Conservation (phyloP, 2,797 vertebrate species). For the Sandelia bainsii region DNA sequence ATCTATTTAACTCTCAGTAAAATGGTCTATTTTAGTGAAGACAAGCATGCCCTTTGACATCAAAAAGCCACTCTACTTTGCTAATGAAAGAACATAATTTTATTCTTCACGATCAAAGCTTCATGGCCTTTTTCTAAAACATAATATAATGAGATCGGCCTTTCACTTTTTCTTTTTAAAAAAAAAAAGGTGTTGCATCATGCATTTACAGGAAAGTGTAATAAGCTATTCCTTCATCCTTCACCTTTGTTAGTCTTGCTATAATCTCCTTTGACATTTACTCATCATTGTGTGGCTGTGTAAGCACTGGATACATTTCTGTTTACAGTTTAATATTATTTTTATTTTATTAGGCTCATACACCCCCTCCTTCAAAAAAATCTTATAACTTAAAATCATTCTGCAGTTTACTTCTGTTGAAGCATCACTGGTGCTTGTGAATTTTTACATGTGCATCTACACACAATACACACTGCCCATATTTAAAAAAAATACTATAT, state of each 20-base stretch:
- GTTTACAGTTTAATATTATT: not conserved
- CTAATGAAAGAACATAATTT: constrained; percentile 40
- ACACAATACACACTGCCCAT: not conserved
- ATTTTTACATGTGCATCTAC: not conserved
- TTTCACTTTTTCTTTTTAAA: not conserved
- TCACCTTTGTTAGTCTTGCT: constrained; percentile 5
- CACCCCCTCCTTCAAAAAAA: not conserved
- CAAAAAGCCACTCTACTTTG: constrained; percentile 46
- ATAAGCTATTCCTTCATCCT: constrained; percentile 6
- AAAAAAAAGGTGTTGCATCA: constrained; percentile 3
- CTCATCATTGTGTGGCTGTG: not conserved
- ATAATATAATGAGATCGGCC: constrained; percentile 15
- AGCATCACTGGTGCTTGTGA: not conserved
- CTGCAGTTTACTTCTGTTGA: not conserved
- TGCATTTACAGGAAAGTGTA: not conserved
- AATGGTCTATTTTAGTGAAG: constrained; percentile 23
- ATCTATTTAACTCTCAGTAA: constrained; percentile 32
- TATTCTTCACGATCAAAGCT: constrained; percentile 51
- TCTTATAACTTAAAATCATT: not conserved
- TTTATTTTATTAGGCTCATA: not conserved
- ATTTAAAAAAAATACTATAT: not conserved
- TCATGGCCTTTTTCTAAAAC: not conserved
- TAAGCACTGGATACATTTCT: not conserved
- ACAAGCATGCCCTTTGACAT: constrained; percentile 39
- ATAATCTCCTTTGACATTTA: not conserved